These are phyloP conservation scores for Ceyx margarethae DNA, from an alignment of 2,113 vertebrate species.

Conservation along the genomic window DNA sequence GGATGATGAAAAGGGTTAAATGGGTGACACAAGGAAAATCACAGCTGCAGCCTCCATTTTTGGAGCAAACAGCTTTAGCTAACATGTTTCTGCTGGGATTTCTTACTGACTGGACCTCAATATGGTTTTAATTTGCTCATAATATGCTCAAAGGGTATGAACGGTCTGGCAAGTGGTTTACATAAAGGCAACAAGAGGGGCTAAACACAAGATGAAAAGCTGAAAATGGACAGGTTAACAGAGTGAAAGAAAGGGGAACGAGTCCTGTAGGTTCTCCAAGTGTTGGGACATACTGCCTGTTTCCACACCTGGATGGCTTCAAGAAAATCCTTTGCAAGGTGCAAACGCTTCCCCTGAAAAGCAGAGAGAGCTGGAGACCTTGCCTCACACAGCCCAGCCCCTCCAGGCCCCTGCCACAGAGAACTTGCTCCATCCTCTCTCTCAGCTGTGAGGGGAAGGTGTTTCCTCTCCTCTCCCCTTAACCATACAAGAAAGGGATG, in stretches of 20 bases:
- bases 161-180: neutral
- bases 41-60: neutral
- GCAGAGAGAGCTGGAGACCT: neutral
- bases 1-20: neutral
- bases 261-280: neutral
- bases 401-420: accelerated
- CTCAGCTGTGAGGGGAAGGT: neutral
- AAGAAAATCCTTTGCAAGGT: neutral
- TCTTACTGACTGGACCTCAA: neutral
- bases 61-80: neutral
- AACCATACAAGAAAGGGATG: neutral
- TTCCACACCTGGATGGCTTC: neutral
- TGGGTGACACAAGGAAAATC: neutral
- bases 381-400: neutral
- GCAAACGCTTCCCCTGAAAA: neutral
- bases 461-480: neutral
- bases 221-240: neutral
- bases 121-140: neutral
- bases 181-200: neutral
- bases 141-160: neutral
- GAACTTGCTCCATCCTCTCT: neutral
- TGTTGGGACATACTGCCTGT: accelerated
- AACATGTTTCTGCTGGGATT: neutral
- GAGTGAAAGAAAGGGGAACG: accelerated
- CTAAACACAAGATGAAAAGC: accelerated